Base-by-base conservation (phyloP, 2,888 invertebrate species). In the Cheilosia pagana region DNA sequence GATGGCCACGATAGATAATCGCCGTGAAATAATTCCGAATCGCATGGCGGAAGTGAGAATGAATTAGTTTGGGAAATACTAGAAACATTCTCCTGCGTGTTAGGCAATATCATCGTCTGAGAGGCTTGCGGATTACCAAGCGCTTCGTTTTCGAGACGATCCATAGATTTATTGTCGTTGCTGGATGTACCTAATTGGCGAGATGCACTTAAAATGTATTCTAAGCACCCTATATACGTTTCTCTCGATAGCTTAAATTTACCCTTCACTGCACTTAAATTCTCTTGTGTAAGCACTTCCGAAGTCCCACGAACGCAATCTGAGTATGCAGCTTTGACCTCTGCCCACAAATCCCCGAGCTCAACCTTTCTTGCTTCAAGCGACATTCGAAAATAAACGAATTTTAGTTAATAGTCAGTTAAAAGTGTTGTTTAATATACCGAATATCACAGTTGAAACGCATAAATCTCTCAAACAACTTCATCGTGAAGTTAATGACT, bases 1-100 rank as follows among this genome's bases (percentile, higher is more conserved):
- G 57, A 39, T 14, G 75, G 81, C 75, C 81, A 81, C 14, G 71
- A 57, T 7, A 71, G 14, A 59, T 81, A 76, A 14, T 76, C 76
- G 0, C 76, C 59, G 5, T 48, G 2, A 52, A 81, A 81, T 2
- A 70, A 21, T 35, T 75, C 81, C 1, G 50, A 70, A 45, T 75
- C 81, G 41, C 75, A 81, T 19, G 74, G 74, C 1, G 75, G 74
- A 25, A 62, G 45, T 6, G 28, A 23, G 16, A 62, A 62, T 5
- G 31, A 41, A 43, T 16, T 12, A 23, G 10, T 23, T 35, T 35
- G 31, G 31, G 31, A 3, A 35, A 10, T 35, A 35, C 31, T 35
- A 35, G 31, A 35, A 39, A 5, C 19, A 12, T 59, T 59, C 2
- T 41, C 59, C 25, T 43, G 43, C 25, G 43, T 16, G 7, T 16